Evolutionary conservation across 1,140 invertebrate species (phyloP).

Genomic region (Drosophila ironensis): DNA sequence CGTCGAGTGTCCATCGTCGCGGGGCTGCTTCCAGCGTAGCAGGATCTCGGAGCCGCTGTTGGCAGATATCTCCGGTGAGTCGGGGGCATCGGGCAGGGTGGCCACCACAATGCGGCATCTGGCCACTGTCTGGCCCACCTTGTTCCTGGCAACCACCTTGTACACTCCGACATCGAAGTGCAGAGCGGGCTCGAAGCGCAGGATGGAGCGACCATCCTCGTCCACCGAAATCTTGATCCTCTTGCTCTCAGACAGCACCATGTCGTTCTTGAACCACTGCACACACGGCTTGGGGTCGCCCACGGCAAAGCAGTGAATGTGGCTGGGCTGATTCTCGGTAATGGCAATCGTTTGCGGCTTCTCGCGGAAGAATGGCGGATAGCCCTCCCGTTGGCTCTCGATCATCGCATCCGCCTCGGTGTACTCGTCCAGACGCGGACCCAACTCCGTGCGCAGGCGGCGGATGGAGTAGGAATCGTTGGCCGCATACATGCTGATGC

Average conservation of each 20-base stretch:
- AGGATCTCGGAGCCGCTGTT: constrained; percentile 93
- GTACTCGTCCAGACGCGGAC: constrained; percentile 89
- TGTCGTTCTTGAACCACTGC: constrained; percentile 98
- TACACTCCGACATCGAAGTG: constrained; percentile 95
- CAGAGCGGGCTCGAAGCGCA: constrained; percentile 89
- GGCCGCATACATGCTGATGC: constrained; percentile 90
- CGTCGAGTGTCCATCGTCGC: constrained; percentile 91
- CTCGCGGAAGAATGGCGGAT: constrained; percentile 91
- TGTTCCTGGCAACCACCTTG: constrained; percentile 96
- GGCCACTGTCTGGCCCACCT: constrained; percentile 89
- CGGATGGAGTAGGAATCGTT: constrained; percentile 88
- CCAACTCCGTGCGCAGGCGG: constrained; percentile 91
- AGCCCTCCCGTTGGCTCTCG: constrained; percentile 90
- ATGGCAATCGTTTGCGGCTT: constrained; percentile 91
- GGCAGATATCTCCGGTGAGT: constrained; percentile 92
- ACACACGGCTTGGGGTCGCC: constrained; percentile 94
- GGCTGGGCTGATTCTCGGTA: constrained; percentile 89
- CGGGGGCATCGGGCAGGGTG: constrained; percentile 90
- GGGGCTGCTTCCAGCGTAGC: constrained; percentile 93
- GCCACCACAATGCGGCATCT: constrained; percentile 89
- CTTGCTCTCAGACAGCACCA: constrained; percentile 90
- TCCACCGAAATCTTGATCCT: constrained; percentile 90
- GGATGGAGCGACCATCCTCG: constrained; percentile 89
- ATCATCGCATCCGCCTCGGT: constrained; percentile 92
- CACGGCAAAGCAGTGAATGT: constrained; percentile 92